These are phyloP conservation scores for Serilophus lunatus DNA, from an alignment of 2,113 vertebrate species.

Conservation along the genomic window DNA sequence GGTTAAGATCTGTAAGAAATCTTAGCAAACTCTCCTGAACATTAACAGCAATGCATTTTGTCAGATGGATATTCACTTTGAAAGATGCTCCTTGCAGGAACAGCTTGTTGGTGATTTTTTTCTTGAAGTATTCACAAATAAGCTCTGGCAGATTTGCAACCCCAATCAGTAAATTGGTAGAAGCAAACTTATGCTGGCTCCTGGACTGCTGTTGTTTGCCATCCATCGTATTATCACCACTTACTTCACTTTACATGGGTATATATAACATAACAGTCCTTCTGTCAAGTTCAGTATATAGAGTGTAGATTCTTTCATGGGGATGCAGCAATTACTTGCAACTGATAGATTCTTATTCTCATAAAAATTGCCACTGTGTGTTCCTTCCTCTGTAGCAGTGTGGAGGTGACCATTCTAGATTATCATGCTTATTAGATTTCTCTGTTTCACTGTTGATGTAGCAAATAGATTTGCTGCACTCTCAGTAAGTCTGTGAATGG, in stretches of 20 bases:
- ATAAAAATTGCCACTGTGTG: neutral
- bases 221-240: neutral
- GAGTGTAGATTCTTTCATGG: neutral
- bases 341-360: neutral
- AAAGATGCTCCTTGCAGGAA: slow-evolving; percentile 14
- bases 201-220: neutral
- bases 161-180: neutral
- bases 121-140: neutral
- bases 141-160: neutral
- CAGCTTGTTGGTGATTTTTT: slow-evolving; percentile 9
- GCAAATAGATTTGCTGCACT: neutral
- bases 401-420: neutral
- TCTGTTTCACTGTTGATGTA: neutral
- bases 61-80: neutral
- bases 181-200: neutral
- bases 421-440: neutral
- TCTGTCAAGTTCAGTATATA: neutral
- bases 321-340: neutral
- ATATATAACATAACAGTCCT: no score
- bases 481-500: neutral
- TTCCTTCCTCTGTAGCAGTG: neutral
- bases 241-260: neutral
- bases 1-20: slow-evolving; percentile 1
- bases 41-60: slow-evolving; percentile 13
- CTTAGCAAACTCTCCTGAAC: slow-evolving; percentile 11